phyloP scores from a whole-genome alignment of 30 jellyfish, hydroid and myxozoan species.

The Cassiopea xamachana region DNA sequence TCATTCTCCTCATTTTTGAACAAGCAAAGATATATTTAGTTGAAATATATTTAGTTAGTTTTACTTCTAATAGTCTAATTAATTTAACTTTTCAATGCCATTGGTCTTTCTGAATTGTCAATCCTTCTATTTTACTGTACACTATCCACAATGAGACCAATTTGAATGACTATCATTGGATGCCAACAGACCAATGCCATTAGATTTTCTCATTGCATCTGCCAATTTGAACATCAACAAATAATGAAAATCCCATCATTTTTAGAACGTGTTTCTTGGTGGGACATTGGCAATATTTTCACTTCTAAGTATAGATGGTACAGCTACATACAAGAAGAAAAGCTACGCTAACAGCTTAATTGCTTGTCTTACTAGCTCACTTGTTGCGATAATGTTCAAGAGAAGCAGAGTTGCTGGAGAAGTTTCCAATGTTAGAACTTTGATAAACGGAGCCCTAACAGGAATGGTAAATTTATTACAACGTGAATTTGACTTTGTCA shows the following conservation, averaged over 20 bases:
- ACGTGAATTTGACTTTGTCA: too few species aligned
- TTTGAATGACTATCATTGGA: too few species aligned
- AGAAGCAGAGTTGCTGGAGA: conserved; percentile 72
- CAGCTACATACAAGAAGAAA: neutral
- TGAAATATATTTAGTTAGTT: too few species aligned
- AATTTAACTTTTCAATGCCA: too few species aligned
- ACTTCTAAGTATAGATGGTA: conserved; percentile 5
- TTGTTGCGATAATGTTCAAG: conserved; percentile 70
- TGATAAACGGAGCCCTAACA: conserved; percentile 81
- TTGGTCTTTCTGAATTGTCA: too few species aligned
- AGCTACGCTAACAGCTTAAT: conserved; percentile 35
- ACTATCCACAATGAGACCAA: too few species aligned
- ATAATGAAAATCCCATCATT: neutral
- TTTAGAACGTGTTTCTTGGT: conserved; percentile 77
- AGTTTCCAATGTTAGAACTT: conserved; percentile 65
- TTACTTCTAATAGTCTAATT: too few species aligned
- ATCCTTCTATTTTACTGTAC: too few species aligned
- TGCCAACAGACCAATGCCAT: too few species aligned
- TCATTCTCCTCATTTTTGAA: neutral
- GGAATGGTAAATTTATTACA: conserved; percentile 73
- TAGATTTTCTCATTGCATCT: too few species aligned
- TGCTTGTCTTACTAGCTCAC: conserved; percentile 75
- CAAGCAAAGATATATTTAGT: too few species aligned
- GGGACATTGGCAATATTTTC: conserved; percentile 68
- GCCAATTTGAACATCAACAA: too few species aligned